Conservation (phyloP, 1,140 invertebrate genomes). For the Dryas iulia region DNA sequence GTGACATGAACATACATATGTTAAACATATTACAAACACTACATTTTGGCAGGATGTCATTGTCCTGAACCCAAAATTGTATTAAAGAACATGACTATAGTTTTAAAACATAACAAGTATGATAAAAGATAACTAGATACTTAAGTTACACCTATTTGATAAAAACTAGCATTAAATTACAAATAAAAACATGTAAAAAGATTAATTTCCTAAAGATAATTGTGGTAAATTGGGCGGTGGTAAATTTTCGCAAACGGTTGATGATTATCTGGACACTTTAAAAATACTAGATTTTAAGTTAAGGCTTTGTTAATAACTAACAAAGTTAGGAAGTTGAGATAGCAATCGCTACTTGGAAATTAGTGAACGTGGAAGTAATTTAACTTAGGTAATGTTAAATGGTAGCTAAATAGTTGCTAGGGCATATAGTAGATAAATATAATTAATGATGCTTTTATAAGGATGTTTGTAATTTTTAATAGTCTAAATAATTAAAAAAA, state of each 20-base stretch:
- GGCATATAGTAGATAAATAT: too few relatives aligned
- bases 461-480: too few relatives aligned
- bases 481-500: too few relatives aligned
- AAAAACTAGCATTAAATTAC: constrained; percentile 2
- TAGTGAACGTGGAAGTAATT: constrained; percentile 8
- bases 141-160: neutral
- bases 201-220: constrained; percentile 2
- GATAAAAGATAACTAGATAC: neutral
- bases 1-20: neutral
- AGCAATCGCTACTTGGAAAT: constrained; percentile 2
- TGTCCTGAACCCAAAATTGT: neutral
- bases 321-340: neutral
- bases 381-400: neutral
- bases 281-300: neutral
- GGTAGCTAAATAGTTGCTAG: too few relatives aligned
- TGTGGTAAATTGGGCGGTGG: neutral
- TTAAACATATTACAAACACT: neutral
- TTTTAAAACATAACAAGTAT: neutral
- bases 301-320: neutral
- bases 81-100: neutral
- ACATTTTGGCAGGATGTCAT: neutral
- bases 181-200: constrained; percentile 2
- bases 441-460: too few relatives aligned
- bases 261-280: constrained; percentile 10
- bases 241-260: neutral